Percentiles rank a stretch among this genome's conserved stretches.
These are phyloP conservation scores for Villa cingulata DNA, from an alignment of 2,888 invertebrate genomes.

Conservation along the genomic window DNA sequence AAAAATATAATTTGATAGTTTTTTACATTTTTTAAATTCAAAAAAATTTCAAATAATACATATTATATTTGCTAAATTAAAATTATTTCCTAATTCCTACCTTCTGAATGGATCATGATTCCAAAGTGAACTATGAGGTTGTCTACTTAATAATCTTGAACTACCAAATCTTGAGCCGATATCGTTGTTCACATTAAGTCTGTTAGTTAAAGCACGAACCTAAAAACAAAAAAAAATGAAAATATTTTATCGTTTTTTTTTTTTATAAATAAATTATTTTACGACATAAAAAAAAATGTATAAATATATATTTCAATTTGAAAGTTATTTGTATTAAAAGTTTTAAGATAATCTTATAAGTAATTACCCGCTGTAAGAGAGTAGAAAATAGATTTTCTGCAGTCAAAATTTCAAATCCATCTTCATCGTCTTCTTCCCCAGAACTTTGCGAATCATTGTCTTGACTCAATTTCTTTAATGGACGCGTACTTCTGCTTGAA, in stretches of 20 bases:
- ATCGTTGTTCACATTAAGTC: constrained; percentile 71
- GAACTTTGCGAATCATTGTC: constrained; percentile 70
- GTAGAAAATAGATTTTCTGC: constrained; percentile 85
- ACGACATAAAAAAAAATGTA: too few relatives aligned
- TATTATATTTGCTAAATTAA: constrained; percentile 9
- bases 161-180: constrained; percentile 47
- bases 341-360: background rate
- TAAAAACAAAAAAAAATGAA: constrained; percentile 22
- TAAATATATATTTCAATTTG: background rate
- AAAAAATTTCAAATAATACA: background rate
- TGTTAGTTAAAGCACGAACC: constrained; percentile 72
- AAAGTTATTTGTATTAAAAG: background rate
- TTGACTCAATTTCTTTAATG: constrained; percentile 43
- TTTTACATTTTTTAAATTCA: constrained; percentile 17
- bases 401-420: constrained; percentile 81
- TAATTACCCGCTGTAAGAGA: constrained; percentile 59
- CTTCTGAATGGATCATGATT: constrained; percentile 33
- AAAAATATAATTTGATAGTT: background rate
- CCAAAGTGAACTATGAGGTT: constrained; percentile 35
- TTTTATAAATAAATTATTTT: too few relatives aligned
- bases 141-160: constrained; percentile 43
- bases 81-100: constrained; percentile 17
- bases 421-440: constrained; percentile 78
- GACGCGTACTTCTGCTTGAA: constrained; percentile 47
- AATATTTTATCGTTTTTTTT: too few relatives aligned